These are phyloP conservation scores for Coenonympha glycerion DNA, from an alignment of 2,888 invertebrate species.

Conservation along the genomic window DNA sequence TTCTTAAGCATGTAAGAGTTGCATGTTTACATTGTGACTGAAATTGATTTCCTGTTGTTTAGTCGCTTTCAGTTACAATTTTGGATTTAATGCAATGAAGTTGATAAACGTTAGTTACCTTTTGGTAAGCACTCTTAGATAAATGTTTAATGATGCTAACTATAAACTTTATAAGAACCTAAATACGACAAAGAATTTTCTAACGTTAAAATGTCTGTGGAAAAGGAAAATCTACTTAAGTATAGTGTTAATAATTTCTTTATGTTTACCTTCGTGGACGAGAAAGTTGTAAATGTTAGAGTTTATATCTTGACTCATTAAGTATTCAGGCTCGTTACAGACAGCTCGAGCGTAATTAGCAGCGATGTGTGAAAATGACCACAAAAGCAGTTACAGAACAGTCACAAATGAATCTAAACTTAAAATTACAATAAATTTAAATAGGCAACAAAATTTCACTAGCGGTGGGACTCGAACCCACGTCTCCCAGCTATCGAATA, in stretches of 20 bases:
- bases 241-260: neutral
- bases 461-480: too few relatives aligned
- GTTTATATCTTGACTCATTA: neutral
- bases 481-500: too few relatives aligned
- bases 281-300: neutral
- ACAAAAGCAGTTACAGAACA: too few relatives aligned
- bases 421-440: neutral
- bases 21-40: slow-evolving; percentile 1
- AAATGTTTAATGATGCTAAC: too few relatives aligned
- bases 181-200: too few relatives aligned
- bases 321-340: neutral
- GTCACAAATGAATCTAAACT: neutral
- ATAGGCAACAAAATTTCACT: too few relatives aligned
- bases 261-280: neutral
- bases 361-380: neutral
- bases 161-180: too few relatives aligned
- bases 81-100: neutral
- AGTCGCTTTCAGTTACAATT: neutral
- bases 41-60: slow-evolving; percentile 7
- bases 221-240: neutral
- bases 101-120: too few relatives aligned
- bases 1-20: neutral
- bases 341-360: neutral
- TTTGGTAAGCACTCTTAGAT: too few relatives aligned
- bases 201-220: too few relatives aligned